Base-by-base conservation (phyloP, 2,797 vertebrate species). In the Lacerta bilineata region DNA sequence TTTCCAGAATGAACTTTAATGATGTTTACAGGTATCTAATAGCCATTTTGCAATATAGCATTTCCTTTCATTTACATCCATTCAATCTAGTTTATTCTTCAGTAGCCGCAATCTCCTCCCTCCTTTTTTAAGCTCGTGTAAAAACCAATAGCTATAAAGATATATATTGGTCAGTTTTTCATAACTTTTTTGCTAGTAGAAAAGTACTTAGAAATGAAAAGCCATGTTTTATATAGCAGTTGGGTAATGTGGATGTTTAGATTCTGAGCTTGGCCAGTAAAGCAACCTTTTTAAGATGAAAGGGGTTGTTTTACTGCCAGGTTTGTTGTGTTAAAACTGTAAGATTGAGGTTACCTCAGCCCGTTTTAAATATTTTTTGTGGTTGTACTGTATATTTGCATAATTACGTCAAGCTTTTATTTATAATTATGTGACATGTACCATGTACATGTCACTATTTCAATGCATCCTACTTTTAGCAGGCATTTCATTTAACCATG, bases 401-500 rank as follows among this genome's bases (percentile, higher is more conserved):
- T 97, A 96, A 97, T 96, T 95, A 93, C 95, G 96, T 98, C 96
- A 94, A 97, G 97, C 97, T 98, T 97, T 95, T 94, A 94, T 96
- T 96, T 97, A 89, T 97, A 97, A 98, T 98, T 96, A 97, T 96
- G 96, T 94, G 95, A 96, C 96, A 97, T 97, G 94, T 96, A 98
- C 96, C 95, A 96, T 98, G 97, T 96, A 97, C 97, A 97, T 97
- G 97, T 97, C 96, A 96, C 96, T 93, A 96, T 97, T 97, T 97
- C 96, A 96, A 94, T 95, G 95, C 96, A 95, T 96, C 97, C 97
- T 98, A 98, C 98, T 98, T 98, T 97, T 98, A 98, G 98, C 97
- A 97, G 97, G 96, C 97, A 97, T 97, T 95, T 96, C 95, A 96
- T 97, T 97, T 95, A 93, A 93, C 94, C 93, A 91, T 90, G 93